Evolutionary conservation across 2,888 invertebrate species (phyloP).

Genomic region (Orthonevra nobilis): DNA sequence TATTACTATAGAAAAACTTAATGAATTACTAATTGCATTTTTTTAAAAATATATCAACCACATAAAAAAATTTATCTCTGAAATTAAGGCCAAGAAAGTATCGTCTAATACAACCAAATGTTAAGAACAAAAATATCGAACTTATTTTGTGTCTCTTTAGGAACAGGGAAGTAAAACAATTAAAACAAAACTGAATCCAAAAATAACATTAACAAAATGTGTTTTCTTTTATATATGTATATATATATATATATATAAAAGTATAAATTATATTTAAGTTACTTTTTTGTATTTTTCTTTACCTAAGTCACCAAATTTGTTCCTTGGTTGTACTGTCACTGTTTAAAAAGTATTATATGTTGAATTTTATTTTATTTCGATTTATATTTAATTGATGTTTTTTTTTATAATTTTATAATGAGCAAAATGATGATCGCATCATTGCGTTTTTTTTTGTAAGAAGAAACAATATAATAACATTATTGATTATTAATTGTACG

Average conservation of each 20-base stretch:
- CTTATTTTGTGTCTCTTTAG: constrained; percentile 31
- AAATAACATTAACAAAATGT: constrained; percentile 38
- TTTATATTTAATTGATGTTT: constrained; percentile 59
- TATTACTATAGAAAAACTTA: constrained; percentile 40
- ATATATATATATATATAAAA: too few relatives aligned
- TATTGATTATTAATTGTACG: constrained; percentile 54
- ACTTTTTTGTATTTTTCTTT: constrained; percentile 78
- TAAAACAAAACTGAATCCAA: constrained; percentile 50
- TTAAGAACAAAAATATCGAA: constrained; percentile 22
- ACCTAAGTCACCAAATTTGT: constrained; percentile 86
- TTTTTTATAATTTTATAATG: constrained; percentile 68
- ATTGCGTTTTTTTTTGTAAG: constrained; percentile 59
- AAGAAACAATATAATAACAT: constrained; percentile 58
- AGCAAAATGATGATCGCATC: constrained; percentile 64
- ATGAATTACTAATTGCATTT: constrained; percentile 22
- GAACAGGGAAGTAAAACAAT: constrained; percentile 49
- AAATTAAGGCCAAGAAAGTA: constrained; percentile 13
- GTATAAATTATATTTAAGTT: constrained; percentile 40
- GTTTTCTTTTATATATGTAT: constrained; percentile 46
- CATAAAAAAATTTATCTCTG: constrained; percentile 9
- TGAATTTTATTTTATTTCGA: too few relatives aligned
- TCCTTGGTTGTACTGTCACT: constrained; percentile 87
- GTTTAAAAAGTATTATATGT: constrained; percentile 74
- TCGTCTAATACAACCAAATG: constrained; percentile 50
- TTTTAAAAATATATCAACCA: constrained; percentile 65